These are phyloP conservation scores for Laticauda laticaudata DNA, from an alignment of 2,113 vertebrate genomes.

Conservation along the genomic window DNA sequence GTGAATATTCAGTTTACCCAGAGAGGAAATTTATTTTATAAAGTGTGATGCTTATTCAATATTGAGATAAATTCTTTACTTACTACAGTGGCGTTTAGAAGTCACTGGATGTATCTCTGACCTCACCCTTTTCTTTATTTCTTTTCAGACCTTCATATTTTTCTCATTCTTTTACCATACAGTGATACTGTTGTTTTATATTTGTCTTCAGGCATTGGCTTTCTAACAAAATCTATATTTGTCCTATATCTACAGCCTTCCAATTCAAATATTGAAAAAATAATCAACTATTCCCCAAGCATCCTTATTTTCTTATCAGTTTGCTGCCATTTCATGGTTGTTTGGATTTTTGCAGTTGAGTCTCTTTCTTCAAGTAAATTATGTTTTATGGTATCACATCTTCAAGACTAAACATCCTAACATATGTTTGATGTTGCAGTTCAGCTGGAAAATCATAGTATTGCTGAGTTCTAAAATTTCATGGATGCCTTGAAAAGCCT, in stretches of 20 bases:
- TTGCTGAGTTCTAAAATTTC: not conserved
- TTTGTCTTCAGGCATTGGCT: not conserved
- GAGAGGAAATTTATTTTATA: not conserved
- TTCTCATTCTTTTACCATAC: not conserved
- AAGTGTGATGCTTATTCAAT: not conserved
- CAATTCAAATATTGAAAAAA: not conserved
- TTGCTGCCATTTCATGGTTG: not conserved
- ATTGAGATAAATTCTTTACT: not conserved
- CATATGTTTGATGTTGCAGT: not conserved
- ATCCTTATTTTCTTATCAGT: not conserved
- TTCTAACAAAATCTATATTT: not conserved
- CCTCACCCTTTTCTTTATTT: not conserved
- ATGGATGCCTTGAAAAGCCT: not conserved
- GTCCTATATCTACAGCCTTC: not conserved
- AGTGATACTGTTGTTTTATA: not conserved
- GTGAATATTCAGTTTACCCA: not conserved
- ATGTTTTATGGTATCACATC: not conserved
- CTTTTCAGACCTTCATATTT: not conserved
- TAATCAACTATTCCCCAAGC: not conserved
- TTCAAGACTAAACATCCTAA: not conserved
- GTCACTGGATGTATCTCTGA: not conserved
- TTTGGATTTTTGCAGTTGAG: too few species aligned
- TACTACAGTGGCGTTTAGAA: not conserved
- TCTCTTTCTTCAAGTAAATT: not conserved
- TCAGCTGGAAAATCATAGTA: not conserved